Conservation (phyloP, 2,113 vertebrate species). For the Arenaria interpres region DNA sequence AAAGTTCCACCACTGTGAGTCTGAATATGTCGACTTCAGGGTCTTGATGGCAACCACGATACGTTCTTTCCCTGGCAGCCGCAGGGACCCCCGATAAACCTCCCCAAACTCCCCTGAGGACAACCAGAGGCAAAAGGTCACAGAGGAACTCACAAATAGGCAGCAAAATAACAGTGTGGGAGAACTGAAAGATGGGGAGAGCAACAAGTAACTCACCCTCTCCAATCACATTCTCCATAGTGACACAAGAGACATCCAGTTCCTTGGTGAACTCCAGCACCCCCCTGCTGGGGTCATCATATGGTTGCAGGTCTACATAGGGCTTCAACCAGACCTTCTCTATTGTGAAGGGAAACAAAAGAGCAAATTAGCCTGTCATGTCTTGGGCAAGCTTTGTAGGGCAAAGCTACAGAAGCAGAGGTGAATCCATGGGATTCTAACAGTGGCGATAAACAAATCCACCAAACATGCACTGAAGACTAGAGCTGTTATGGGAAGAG, state of each 20-base stretch:
- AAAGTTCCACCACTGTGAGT: constrained; percentile 90
- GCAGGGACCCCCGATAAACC: constrained; percentile 87
- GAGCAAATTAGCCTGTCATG: not conserved
- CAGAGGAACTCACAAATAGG: not conserved
- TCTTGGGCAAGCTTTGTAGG: not conserved
- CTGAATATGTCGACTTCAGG: constrained; percentile 89
- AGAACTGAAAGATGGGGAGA: not conserved
- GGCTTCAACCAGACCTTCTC: constrained; percentile 81
- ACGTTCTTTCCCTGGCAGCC: constrained; percentile 82
- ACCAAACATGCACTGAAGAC: not conserved
- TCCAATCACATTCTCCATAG: constrained; percentile 77
- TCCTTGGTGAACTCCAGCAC: constrained; percentile 79
- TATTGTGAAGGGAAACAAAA: constrained; percentile 10
- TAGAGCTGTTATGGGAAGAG: not conserved
- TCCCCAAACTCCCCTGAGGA: constrained; percentile 91
- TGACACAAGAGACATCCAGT: constrained; percentile 65
- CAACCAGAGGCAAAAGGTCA: not conserved
- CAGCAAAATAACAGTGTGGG: not conserved
- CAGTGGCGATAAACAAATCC: not conserved
- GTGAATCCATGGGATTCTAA: not conserved
- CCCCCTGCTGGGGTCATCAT: constrained; percentile 78
- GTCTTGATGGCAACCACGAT: constrained; percentile 91
- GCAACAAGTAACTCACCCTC: constrained; percentile 65
- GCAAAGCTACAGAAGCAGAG: not conserved
- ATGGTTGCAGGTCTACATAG: constrained; percentile 80